A percentile compares a stretch with the other conserved stretches of the same genome.
phyloP scores from a whole-genome alignment of 1,140 invertebrate genomes.

The Pollicipes pollicipes region DNA sequence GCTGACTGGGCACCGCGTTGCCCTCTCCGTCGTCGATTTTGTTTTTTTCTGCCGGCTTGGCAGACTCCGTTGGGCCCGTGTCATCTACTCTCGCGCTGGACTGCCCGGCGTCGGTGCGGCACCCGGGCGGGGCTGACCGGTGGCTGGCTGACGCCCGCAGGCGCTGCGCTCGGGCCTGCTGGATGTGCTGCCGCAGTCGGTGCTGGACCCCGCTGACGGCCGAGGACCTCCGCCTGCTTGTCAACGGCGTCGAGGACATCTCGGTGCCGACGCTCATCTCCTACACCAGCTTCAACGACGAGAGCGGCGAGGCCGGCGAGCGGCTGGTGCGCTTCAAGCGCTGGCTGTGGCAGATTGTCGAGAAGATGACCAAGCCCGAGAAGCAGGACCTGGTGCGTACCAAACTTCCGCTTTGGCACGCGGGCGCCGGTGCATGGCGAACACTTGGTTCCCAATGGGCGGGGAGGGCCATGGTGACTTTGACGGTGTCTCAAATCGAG shows the following conservation, averaged over 20 bases:
- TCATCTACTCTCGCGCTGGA: no score
- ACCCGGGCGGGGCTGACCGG: no score
- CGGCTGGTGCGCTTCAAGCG: slow-evolving; percentile 84
- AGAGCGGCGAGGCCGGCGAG: slow-evolving; percentile 76
- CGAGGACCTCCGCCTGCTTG: slow-evolving; percentile 82
- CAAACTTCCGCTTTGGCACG: no score
- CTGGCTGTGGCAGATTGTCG: slow-evolving; percentile 99
- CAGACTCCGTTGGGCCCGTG: no score
- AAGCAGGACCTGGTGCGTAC: slow-evolving; percentile 79
- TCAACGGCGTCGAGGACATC: slow-evolving; percentile 60
- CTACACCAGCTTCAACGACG: slow-evolving; percentile 96
- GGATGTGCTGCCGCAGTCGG: slow-evolving; percentile 79
- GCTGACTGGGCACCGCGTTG: no score
- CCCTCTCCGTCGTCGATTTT: no score
- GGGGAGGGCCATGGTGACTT: no score
- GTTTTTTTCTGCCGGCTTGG: no score
- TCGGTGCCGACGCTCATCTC: slow-evolving; percentile 69
- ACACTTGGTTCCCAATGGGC: no score
- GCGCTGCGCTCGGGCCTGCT: slow-evolving; percentile 80
- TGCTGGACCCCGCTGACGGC: slow-evolving; percentile 80
- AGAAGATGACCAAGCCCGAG: slow-evolving; percentile 92
- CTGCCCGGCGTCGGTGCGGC: no score
- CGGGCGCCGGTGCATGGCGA: background rate
- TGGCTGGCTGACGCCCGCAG: no score
- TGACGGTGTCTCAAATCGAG: no score